A percentile compares a stretch with the other conserved stretches of the same genome.
These are phyloP conservation scores for Malurus splendens DNA, from an alignment of 2,797 vertebrate species.

Conservation along the genomic window DNA sequence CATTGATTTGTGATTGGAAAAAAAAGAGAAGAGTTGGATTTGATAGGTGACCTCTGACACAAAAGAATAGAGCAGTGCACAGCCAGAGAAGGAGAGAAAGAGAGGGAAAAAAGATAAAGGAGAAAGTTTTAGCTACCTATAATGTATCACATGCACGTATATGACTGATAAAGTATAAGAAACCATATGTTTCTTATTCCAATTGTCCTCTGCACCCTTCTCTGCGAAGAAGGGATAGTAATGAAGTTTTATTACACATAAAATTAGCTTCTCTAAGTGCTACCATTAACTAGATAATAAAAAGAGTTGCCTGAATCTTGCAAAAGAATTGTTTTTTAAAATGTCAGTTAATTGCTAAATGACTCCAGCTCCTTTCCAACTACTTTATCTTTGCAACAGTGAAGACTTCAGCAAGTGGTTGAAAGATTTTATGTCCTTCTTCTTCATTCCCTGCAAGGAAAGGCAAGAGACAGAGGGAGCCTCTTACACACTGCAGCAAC, in stretches of 20 bases:
- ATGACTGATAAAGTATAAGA: not conserved
- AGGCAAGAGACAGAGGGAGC: not conserved
- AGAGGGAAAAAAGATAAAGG: not conserved
- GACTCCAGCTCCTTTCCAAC: slow-evolving; percentile 4
- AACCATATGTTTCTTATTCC: slow-evolving; percentile 24
- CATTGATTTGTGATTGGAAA: slow-evolving; percentile 42
- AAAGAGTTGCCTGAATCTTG: slow-evolving; percentile 62
- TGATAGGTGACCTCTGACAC: not conserved
- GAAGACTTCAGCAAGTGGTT: not conserved
- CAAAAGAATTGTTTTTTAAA: slow-evolving; percentile 64
- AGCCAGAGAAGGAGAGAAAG: not conserved
- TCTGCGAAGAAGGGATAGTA: slow-evolving; percentile 44
- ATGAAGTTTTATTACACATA: slow-evolving; percentile 72
- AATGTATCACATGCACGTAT: not conserved
- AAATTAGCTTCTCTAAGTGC: slow-evolving; percentile 69
- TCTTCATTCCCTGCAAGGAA: not conserved
- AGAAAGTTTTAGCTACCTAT: not conserved
- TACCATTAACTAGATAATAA: slow-evolving; percentile 66
- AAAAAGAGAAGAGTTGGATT: not conserved
- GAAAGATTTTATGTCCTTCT: not conserved
- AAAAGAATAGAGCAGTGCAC: not conserved
- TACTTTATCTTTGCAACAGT: slow-evolving; percentile 5
- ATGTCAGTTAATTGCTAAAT: slow-evolving; percentile 53
- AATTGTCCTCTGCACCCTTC: slow-evolving; percentile 49
- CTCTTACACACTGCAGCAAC: not conserved